Evolutionary conservation across 2,797 vertebrate genomes (phyloP).

Genomic region (Sebastes itinus): DNA sequence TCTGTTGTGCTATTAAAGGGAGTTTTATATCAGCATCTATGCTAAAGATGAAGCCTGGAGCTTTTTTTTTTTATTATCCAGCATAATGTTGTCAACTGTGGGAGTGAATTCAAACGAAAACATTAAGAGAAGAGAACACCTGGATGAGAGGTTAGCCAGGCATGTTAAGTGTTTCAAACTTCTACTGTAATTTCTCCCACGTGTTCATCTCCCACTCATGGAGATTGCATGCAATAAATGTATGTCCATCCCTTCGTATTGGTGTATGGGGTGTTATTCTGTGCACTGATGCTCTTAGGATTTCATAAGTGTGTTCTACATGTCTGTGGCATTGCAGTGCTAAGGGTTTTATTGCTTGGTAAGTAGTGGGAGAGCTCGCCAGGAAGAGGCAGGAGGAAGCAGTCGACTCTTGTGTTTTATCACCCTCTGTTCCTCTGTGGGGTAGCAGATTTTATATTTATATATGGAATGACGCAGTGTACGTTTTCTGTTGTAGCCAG

Average conservation of each 20-base stretch:
- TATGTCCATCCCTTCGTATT: neutral
- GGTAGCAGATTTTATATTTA: neutral
- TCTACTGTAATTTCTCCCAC: neutral
- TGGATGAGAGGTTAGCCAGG: neutral
- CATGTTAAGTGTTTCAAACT: neutral
- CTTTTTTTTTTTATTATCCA: conserved; percentile 6
- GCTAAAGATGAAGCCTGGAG: conserved; percentile 10
- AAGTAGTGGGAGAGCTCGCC: neutral
- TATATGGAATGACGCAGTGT: neutral
- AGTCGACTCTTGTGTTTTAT: neutral
- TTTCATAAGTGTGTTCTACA: neutral
- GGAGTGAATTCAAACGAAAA: neutral
- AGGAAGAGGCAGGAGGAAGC: neutral
- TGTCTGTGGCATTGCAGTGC: neutral
- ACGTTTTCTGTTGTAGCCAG: neutral
- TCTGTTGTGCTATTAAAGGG: neutral
- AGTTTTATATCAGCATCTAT: conserved; percentile 7
- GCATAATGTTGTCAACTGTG: neutral
- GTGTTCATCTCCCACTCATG: neutral
- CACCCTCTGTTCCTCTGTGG: neutral
- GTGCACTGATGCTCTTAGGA: neutral
- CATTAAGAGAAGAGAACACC: neutral
- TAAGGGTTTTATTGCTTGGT: neutral
- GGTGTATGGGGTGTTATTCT: neutral
- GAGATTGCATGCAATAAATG: neutral